Percentiles rank a stretch among this genome's conserved stretches.
These are phyloP conservation scores for Pelmatolapia mariae DNA, from an alignment of 2,113 vertebrate species.

Conservation along the genomic window DNA sequence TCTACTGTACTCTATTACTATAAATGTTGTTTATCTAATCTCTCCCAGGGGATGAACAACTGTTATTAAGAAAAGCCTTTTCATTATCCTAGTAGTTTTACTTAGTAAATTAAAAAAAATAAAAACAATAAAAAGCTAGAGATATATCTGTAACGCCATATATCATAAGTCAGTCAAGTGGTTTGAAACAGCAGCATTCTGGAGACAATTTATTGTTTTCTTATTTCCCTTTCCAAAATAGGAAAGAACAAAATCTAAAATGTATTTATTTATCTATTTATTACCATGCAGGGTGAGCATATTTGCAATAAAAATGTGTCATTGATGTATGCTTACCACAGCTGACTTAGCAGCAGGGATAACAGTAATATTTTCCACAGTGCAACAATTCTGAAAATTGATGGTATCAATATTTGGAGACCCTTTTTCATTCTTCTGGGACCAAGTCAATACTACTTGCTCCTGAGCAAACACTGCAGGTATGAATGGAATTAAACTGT, in stretches of 20 bases:
- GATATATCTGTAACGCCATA: not conserved
- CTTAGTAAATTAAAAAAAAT: not conserved
- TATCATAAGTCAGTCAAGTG: not conserved
- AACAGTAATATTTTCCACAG: not conserved
- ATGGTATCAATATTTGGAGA: slow-evolving; percentile 6
- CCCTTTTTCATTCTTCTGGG: not conserved
- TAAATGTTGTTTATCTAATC: not conserved
- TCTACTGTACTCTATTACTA: not conserved
- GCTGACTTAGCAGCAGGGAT: not conserved
- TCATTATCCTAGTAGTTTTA: not conserved
- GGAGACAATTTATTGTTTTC: not conserved
- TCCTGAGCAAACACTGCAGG: not conserved
- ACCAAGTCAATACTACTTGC: not conserved
- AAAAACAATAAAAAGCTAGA: not conserved
- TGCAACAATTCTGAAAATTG: slow-evolving; percentile 1
- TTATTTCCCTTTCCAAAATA: not conserved
- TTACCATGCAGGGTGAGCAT: not conserved
- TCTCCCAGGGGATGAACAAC: accelerated
- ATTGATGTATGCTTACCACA: not conserved
- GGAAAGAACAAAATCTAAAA: not conserved
- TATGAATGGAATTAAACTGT: slow-evolving; percentile 5
- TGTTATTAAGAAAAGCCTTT: not conserved
- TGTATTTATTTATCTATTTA: not conserved
- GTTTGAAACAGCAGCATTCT: not conserved
- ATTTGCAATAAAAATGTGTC: not conserved